Evolutionary conservation across 2,797 vertebrate species (phyloP).

Genomic region (Enteromius anoplus): DNA sequence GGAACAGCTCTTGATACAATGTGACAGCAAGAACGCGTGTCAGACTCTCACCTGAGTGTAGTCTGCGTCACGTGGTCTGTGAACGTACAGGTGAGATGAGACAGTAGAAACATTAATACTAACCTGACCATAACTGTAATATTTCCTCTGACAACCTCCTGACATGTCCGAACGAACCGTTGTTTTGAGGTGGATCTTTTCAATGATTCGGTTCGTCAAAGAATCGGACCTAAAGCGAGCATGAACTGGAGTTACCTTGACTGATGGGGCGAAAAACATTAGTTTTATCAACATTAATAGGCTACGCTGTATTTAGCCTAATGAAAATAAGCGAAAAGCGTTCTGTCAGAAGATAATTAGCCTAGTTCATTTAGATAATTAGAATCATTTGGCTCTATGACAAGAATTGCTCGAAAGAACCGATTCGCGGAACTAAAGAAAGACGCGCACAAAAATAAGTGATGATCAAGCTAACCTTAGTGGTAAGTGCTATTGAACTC

Average conservation of each 20-base stretch:
- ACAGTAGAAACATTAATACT: background rate
- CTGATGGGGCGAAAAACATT: background rate
- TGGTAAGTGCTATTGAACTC: background rate
- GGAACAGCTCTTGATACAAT: background rate
- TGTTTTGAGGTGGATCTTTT: constrained; percentile 1
- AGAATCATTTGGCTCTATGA: background rate
- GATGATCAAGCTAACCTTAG: background rate
- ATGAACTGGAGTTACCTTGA: background rate
- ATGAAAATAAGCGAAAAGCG: background rate
- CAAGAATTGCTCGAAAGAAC: background rate
- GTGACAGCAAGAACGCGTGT: constrained; percentile 40
- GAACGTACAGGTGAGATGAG: constrained; percentile 31
- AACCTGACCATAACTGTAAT: background rate
- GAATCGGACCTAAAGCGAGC: background rate
- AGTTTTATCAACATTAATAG: background rate
- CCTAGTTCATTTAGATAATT: too few relatives aligned
- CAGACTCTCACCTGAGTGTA: constrained; percentile 42
- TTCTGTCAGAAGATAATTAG: background rate
- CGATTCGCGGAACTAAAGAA: background rate
- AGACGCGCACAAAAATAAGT: background rate
- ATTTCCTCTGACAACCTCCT: background rate
- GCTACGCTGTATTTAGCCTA: background rate
- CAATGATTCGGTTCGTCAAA: background rate
- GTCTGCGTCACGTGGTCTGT: constrained; percentile 14
- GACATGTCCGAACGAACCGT: background rate